Percentiles rank a stretch among this genome's conserved stretches.
Evolutionary conservation across 2,888 invertebrate genomes (phyloP).

Genomic region (Caenorhabditis sp.): DNA sequence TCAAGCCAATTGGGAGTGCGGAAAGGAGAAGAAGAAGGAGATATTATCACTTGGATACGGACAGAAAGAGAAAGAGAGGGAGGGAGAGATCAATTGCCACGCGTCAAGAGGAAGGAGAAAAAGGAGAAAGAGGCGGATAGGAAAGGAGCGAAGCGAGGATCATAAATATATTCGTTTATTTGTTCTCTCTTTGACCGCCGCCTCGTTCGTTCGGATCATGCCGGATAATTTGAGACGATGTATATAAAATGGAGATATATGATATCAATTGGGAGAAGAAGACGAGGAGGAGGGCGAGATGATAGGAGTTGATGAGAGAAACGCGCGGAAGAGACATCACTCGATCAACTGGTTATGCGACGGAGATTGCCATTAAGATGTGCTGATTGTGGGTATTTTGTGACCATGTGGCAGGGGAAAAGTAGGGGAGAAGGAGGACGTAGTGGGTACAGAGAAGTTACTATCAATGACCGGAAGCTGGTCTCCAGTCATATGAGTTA

Average conservation of each 20-base stretch:
- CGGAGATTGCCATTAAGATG: conserved; percentile 49
- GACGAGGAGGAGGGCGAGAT: conserved; percentile 3
- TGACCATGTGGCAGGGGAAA: background rate
- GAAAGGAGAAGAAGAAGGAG: too few species aligned
- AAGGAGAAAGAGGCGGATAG: background rate
- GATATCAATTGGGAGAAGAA: conserved; percentile 2
- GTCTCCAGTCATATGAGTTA: too few species aligned
- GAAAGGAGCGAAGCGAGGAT: too few species aligned
- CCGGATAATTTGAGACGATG: conserved; percentile 22
- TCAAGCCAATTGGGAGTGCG: conserved; percentile 42
- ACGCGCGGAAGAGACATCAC: background rate
- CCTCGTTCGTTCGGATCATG: conserved; percentile 25
- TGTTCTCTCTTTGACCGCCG: conserved; percentile 22
- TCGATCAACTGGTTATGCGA: conserved; percentile 43
- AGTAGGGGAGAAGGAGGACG: too few species aligned
- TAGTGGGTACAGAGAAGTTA: background rate
- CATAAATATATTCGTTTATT: conserved; percentile 44
- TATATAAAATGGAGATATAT: background rate
- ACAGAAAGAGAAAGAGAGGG: conserved; percentile 4
- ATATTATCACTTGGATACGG: too few species aligned
- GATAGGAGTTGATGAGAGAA: conserved; percentile 8
- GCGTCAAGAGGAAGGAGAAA: background rate
- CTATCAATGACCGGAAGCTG: conserved; percentile 28
- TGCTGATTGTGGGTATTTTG: conserved; percentile 10
- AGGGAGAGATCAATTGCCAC: conserved; percentile 24